Percentiles rank a stretch among this genome's conserved stretches.
phyloP scores from a whole-genome alignment of 2,113 vertebrate species.

The Mixornis gularis region DNA sequence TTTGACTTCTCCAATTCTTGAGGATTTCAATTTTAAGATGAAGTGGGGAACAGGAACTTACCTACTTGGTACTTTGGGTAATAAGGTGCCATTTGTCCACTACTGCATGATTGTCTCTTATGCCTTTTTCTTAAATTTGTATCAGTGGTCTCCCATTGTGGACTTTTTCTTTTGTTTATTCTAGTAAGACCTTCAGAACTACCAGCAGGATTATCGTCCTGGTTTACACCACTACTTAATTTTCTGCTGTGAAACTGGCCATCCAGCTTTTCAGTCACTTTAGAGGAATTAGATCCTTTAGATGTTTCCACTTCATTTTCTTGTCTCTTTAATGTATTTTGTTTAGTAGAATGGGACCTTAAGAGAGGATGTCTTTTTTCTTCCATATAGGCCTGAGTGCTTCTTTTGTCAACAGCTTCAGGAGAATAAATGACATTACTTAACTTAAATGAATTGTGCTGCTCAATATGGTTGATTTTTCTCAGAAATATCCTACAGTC shows the following conservation, averaged over 20 bases:
- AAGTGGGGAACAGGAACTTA: constrained; percentile 77
- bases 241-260: constrained; percentile 52
- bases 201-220: constrained; percentile 48
- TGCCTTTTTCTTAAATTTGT: constrained; percentile 77
- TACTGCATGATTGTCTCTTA: constrained; percentile 82
- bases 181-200: constrained; percentile 67
- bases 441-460: constrained; percentile 70
- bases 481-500: constrained; percentile 94
- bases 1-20: background rate
- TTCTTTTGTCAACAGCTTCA: constrained; percentile 57
- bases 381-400: constrained; percentile 39
- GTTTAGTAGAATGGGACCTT: constrained; percentile 68
- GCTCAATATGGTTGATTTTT: constrained; percentile 87
- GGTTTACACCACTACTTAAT: constrained; percentile 50
- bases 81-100: constrained; percentile 82
- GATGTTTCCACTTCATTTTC: constrained; percentile 48
- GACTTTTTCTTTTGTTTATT: constrained; percentile 75
- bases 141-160: constrained; percentile 72
- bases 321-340: constrained; percentile 46
- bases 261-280: constrained; percentile 40
- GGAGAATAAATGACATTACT: constrained; percentile 65
- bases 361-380: constrained; percentile 64
- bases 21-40: constrained; percentile 54
- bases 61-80: constrained; percentile 89
- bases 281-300: constrained; percentile 50